These are phyloP conservation scores for Amphimallon solstitiale DNA, from an alignment of 2,888 invertebrate species.

Conservation along the genomic window DNA sequence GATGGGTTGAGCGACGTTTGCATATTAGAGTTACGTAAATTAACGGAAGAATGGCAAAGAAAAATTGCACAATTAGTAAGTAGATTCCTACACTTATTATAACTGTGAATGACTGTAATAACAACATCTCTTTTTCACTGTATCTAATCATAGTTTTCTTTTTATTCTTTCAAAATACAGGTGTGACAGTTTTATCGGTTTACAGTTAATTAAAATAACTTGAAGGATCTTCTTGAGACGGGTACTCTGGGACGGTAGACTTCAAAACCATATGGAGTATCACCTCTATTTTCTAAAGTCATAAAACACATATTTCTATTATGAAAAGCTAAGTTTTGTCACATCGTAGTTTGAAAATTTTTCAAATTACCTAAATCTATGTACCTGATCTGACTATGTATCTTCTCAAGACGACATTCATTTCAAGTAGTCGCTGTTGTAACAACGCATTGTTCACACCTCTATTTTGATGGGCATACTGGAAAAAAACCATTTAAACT, in stretches of 20 bases:
- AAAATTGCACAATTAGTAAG: no score
- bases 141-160: no score
- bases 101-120: no score
- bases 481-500: no score
- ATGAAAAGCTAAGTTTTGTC: neutral
- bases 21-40: no score
- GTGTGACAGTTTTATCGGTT: no score
- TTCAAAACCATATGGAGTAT: constrained; percentile 42
- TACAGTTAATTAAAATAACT: neutral
- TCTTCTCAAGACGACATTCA: constrained; percentile 44
- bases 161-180: no score
- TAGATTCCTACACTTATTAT: no score
- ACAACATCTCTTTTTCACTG: no score
- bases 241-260: constrained; percentile 30
- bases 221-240: neutral
- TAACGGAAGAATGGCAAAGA: no score
- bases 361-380: constrained; percentile 38
- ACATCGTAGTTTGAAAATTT: neutral
- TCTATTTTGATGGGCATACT: constrained; percentile 11
- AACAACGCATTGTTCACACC: constrained; percentile 40
- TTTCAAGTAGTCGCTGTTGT: constrained; percentile 43
- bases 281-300: constrained; percentile 45
- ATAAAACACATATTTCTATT: neutral
- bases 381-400: constrained; percentile 47
- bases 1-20: no score